Conservation (phyloP, 2,888 invertebrate species). For the Strigamia transsilvanica region DNA sequence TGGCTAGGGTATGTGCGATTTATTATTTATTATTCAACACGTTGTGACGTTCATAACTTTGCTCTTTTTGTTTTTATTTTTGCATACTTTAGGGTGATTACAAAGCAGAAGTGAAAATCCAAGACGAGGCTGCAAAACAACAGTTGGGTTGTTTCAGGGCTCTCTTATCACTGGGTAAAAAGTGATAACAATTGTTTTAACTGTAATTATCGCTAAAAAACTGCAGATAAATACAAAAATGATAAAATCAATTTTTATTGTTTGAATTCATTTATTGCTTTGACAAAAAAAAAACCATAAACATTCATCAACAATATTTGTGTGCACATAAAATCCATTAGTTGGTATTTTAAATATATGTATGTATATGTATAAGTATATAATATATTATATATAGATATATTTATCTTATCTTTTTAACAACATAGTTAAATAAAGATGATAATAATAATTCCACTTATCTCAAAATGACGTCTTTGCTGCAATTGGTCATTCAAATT, state of each 20-base stretch:
- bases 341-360: neutral
- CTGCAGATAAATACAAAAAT: no score
- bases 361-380: neutral
- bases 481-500: neutral
- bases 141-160: neutral
- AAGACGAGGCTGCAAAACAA: neutral
- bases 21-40: no score
- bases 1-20: neutral
- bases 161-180: neutral
- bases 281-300: neutral
- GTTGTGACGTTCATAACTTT: no score
- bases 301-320: conserved; percentile 7
- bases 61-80: no score
- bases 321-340: neutral
- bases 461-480: neutral
- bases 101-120: neutral
- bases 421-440: neutral
- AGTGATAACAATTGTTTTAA: neutral
- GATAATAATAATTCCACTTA: neutral
- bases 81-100: neutral
- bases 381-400: no score
- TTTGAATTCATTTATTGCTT: neutral
- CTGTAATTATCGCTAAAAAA: neutral
- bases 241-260: neutral
- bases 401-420: no score